phyloP scores from a whole-genome alignment of 2,113 vertebrate species.

The Chloebia gouldiae region DNA sequence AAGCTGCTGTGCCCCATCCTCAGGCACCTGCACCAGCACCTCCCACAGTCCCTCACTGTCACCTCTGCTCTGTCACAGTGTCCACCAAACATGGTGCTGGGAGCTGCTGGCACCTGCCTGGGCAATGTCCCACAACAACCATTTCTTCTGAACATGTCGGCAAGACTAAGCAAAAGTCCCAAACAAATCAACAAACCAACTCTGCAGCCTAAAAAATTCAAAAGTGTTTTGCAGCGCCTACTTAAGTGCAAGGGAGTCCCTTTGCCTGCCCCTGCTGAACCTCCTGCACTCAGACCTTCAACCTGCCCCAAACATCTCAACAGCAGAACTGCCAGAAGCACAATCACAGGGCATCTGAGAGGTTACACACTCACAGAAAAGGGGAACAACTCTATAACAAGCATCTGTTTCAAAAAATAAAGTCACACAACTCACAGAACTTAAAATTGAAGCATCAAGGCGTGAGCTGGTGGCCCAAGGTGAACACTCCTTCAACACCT shows the following conservation, averaged over 20 bases:
- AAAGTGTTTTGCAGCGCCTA: neutral
- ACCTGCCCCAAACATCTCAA: neutral
- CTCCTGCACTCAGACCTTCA: neutral
- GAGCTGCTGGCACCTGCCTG: neutral
- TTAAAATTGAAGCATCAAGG: neutral
- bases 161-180: neutral
- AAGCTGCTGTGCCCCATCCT: neutral
- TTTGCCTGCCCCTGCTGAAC: neutral
- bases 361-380: neutral
- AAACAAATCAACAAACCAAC: neutral
- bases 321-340: neutral
- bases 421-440: neutral
- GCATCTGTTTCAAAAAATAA: neutral
- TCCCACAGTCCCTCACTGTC: neutral
- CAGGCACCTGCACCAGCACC: neutral
- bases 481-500: neutral
- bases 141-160: neutral
- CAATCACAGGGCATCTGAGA: neutral
- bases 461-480: neutral
- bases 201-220: neutral
- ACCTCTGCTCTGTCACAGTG: neutral
- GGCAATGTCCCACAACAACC: neutral
- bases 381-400: neutral
- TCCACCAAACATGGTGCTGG: rapidly evolving
- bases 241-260: neutral